Base-by-base conservation (phyloP, 2,113 vertebrate species). In the Proterorhinus semilunaris region DNA sequence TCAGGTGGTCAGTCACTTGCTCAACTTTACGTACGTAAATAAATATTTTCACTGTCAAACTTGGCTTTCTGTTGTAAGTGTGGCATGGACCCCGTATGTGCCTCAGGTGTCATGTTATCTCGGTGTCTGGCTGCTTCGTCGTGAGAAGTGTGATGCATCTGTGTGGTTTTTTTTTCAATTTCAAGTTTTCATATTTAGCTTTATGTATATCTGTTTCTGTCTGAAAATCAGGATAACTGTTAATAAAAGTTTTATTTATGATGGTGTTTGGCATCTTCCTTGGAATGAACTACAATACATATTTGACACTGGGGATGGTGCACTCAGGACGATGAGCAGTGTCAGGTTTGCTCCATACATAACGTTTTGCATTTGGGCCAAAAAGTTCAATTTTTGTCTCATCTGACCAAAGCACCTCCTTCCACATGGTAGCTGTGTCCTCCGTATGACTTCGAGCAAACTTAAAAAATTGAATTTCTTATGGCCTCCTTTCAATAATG, bases 211-310 rank as follows among this genome's bases (percentile, higher is more conserved):
- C 9, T 7, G 15, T 15, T 54, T 54, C 52, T 55, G 53, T 55
- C 53, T 55, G 53, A 55, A 55, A 55, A 55, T 55, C 53, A 55
- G 53, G 53, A 55, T 55, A 27, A 10, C 16, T 55, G 53, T 55
- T 55, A 55, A 55, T 55, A 55, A 55, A 55, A 17, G 17, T 27
- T 27, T 55, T 55, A 55, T 27, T 55, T 8, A 55, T 21, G n/a
- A 55, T 17, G 10, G 53, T 27, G 53, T 55, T 27, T 10, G 10
- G 53, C 27, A 36, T 36, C 27, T 27, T 4, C 27, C 16, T 21
- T 55, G 16, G 5, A 16, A 17, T 17, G n/a, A 4, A 17, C n/a
- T 9, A 8, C n/a, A 53, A 9, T n/a, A 16, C 7, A 52, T n/a
- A n/a, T n/a, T n/a, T n/a, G n/a, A n/a, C n/a, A n/a, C n/a, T n/a